These are phyloP conservation scores for Plagodis pulveraria DNA, from an alignment of 2,888 invertebrate genomes.

Conservation along the genomic window DNA sequence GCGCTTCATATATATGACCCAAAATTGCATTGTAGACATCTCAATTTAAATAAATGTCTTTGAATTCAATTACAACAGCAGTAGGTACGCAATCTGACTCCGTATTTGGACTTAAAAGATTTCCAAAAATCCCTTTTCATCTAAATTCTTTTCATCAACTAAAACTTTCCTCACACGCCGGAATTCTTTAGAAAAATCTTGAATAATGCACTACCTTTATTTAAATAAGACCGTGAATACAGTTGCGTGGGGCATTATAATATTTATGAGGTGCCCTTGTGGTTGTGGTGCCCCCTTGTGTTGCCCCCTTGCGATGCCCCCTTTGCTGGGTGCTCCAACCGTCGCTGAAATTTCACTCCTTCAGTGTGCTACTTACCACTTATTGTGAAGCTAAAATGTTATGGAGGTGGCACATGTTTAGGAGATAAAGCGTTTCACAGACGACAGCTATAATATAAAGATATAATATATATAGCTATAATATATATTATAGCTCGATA, in stretches of 20 bases:
- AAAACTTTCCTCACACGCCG: conserved; percentile 10
- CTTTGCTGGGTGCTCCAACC: conserved; percentile 4
- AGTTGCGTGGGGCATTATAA: conserved; percentile 56
- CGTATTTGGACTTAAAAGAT: no score
- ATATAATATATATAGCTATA: no score
- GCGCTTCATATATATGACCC: no score
- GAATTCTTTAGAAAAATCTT: conserved; percentile 43
- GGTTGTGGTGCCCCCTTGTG: conserved; percentile 23
- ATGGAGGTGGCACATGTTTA: background rate
- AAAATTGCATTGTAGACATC: no score
- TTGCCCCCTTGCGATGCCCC: conserved; percentile 1
- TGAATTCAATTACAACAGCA: no score
- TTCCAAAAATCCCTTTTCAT: no score
- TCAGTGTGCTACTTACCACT: conserved; percentile 53
- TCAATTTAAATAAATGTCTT: no score
- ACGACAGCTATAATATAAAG: no score
- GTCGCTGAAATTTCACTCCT: conserved; percentile 65
- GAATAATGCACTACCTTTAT: conserved; percentile 53
- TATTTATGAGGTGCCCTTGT: conserved; percentile 60
- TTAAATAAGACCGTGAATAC: conserved; percentile 60
- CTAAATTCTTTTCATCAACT: conserved; percentile 7
- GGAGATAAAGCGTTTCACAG: no score
- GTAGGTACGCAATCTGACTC: no score
- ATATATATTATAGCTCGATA: no score
- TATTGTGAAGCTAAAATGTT: conserved; percentile 44